Evolutionary conservation across 2,888 invertebrate genomes (phyloP).

Genomic region (Tenthredo mesomela): DNA sequence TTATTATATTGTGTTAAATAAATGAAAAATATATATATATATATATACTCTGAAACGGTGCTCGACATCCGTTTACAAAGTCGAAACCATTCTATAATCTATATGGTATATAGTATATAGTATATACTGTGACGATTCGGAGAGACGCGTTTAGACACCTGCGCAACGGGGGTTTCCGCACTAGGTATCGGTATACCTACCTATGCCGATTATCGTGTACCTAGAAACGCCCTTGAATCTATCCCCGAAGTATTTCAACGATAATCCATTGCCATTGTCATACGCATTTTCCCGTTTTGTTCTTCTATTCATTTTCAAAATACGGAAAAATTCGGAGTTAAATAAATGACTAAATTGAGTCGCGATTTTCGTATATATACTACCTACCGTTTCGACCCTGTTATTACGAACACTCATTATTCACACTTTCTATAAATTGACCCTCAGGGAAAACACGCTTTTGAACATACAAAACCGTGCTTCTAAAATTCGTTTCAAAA

Average conservation of each 20-base stretch:
- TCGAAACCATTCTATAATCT: conserved; percentile 34
- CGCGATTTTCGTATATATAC: background rate
- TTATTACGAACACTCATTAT: background rate
- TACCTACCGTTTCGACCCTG: background rate
- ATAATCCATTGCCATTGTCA: background rate
- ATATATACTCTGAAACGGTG: background rate
- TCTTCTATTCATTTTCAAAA: background rate
- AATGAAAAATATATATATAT: too few relatives aligned
- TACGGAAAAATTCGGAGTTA: background rate
- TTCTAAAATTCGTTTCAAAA: background rate
- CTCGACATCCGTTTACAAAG: conserved; percentile 10
- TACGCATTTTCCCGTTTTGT: background rate
- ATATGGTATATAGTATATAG: background rate
- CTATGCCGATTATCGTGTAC: background rate
- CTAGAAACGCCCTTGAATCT: background rate
- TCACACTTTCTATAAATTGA: background rate
- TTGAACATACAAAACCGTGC: background rate
- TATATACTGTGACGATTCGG: background rate
- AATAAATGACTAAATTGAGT: background rate
- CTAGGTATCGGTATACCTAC: conserved; percentile 5
- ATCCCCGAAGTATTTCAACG: background rate
- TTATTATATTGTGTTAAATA: too few relatives aligned
- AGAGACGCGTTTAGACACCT: conserved; percentile 15
- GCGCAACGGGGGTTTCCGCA: conserved; percentile 24
- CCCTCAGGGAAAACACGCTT: background rate